Evolutionary conservation across 2,888 invertebrate species (phyloP).

Genomic region (Taenaris catops): DNA sequence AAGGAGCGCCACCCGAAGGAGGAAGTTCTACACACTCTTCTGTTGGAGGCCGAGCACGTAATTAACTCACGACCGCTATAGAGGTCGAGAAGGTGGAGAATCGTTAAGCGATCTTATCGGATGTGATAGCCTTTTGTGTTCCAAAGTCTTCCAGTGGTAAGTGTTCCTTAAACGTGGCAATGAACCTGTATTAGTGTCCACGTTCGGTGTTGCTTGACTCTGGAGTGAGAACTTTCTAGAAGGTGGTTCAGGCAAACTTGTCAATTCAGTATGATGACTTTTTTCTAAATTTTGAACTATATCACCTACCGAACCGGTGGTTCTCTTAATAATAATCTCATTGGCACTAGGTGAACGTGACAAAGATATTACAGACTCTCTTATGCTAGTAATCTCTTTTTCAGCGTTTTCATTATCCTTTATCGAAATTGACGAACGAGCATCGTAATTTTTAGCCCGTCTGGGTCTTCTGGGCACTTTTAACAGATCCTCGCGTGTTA

Average conservation of each 20-base stretch:
- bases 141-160: constrained; percentile 66
- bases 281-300: constrained; percentile 47
- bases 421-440: constrained; percentile 21
- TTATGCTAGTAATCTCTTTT: constrained; percentile 46
- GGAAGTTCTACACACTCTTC: too few relatives aligned
- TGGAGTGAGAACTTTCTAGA: constrained; percentile 56
- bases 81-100: constrained; percentile 46
- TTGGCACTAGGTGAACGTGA: constrained; percentile 63
- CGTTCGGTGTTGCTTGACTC: constrained; percentile 35
- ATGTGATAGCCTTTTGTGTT: constrained; percentile 67
- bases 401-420: constrained; percentile 19
- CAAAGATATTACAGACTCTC: constrained; percentile 57
- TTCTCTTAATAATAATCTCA: constrained; percentile 24
- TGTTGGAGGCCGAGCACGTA: too few relatives aligned
- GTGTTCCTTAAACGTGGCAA: constrained; percentile 51
- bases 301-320: constrained; percentile 35
- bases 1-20: too few relatives aligned
- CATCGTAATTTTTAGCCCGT: constrained; percentile 45
- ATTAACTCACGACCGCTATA: too few relatives aligned
- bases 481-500: constrained; percentile 57
- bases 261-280: constrained; percentile 28
- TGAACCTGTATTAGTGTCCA: constrained; percentile 48
- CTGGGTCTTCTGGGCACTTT: constrained; percentile 63
- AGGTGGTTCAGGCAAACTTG: constrained; percentile 28
- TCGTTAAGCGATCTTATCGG: constrained; percentile 64